phyloP scores from a whole-genome alignment of 2,797 vertebrate species.

The Amazona finschi region DNA sequence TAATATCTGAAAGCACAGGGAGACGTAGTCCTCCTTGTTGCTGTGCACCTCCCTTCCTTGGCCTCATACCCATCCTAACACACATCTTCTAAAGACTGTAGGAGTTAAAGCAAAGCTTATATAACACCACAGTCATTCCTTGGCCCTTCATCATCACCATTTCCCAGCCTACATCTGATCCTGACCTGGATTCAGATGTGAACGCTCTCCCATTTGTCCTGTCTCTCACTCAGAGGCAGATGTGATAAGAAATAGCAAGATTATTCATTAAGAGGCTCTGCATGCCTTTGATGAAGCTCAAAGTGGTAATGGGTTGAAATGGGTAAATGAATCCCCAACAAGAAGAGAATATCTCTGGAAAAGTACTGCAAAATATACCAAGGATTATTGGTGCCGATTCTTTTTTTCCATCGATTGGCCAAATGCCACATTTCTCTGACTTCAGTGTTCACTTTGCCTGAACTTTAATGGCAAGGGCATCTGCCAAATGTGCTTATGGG shows the following conservation, averaged over 20 bases:
- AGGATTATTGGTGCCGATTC: not conserved
- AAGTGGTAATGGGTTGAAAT: not conserved
- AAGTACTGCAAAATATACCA: not conserved
- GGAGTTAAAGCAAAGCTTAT: not conserved
- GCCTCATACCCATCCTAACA: not conserved
- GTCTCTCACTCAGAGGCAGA: conserved; percentile 15
- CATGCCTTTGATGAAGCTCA: conserved; percentile 7
- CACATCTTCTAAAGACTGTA: not conserved
- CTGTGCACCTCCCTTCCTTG: not conserved
- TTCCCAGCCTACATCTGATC: not conserved
- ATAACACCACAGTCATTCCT: not conserved
- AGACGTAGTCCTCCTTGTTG: not conserved
- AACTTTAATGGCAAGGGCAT: not conserved
- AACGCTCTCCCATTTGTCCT: not conserved
- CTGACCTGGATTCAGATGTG: conserved; percentile 33
- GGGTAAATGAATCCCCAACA: not conserved
- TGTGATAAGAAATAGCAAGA: conserved; percentile 27
- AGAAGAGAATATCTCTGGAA: not conserved
- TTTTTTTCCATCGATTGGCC: not conserved
- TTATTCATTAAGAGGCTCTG: conserved; percentile 48
- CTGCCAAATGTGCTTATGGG: conserved; percentile 34
- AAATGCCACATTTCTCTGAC: not conserved
- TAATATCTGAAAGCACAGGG: not conserved
- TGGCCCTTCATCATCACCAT: not conserved
- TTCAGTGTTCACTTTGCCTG: not conserved